Percentiles rank a stretch among this genome's conserved stretches.
Conservation (phyloP, 1,140 invertebrate species). For the Drosophila erecta region DNA sequence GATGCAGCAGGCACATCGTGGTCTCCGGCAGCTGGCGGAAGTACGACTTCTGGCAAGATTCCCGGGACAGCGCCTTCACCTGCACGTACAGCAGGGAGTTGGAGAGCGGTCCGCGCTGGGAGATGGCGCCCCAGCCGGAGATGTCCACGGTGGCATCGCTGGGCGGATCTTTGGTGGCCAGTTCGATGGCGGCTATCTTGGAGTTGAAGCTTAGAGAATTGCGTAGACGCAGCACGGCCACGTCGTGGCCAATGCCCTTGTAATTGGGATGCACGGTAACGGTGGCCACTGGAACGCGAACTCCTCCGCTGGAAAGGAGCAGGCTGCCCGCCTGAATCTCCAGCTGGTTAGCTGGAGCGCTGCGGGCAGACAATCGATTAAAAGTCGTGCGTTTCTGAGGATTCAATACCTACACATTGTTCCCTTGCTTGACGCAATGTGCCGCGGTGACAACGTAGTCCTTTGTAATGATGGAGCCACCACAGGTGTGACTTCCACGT, state of each 20-base stretch:
- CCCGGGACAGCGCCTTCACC: slow-evolving; percentile 42
- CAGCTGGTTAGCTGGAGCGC: slow-evolving; percentile 8
- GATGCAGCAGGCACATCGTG: slow-evolving; percentile 69
- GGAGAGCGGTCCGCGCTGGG: slow-evolving; percentile 51
- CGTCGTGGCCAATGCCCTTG: slow-evolving; percentile 38
- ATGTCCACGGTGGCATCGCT: slow-evolving; percentile 58
- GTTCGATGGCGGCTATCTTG: slow-evolving; percentile 70
- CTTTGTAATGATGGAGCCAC: slow-evolving; percentile 86
- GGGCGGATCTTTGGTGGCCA: slow-evolving; percentile 67
- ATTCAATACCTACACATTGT: slow-evolving; percentile 27
- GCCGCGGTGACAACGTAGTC: slow-evolving; percentile 87
- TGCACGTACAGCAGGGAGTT: slow-evolving; percentile 41
- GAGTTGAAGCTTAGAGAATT: slow-evolving; percentile 59
- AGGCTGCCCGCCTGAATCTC: slow-evolving; percentile 58
- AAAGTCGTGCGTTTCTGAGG: no score
- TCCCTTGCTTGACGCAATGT: slow-evolving; percentile 85
- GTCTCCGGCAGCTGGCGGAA: slow-evolving; percentile 32
- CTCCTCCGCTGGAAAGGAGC: slow-evolving; percentile 44
- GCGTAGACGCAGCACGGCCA: slow-evolving; percentile 85
- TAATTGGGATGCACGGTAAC: slow-evolving; percentile 80
- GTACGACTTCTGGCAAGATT: slow-evolving; percentile 40
- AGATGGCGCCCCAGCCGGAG: slow-evolving; percentile 85
- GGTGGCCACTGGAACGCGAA: slow-evolving; percentile 26
- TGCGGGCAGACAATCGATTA: background rate
- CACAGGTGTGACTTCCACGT: slow-evolving; percentile 84